Evolutionary conservation across 2,113 vertebrate genomes (phyloP), one percentile per base, ranked within the genome.

Genomic region (Equus przewalskii): DNA sequence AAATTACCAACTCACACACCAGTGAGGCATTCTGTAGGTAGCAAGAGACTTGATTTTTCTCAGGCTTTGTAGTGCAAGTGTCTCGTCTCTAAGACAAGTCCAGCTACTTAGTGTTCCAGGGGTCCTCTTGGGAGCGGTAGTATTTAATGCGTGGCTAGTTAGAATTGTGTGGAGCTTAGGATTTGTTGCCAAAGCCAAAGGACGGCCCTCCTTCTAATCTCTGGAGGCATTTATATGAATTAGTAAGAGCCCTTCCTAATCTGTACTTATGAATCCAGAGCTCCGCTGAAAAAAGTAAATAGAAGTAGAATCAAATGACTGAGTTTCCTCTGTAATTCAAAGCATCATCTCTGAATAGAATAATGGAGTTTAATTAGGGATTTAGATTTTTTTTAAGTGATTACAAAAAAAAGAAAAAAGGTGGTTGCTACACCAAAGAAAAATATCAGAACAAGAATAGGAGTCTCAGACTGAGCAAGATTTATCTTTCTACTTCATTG

Each of bases 111-210:
- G 60, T 72, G n/a, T 76, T 69, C 26, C 15, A 15, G 12, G 69
- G 51, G 15, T 62, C 49, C n/a, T 91, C 91, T 85, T 90, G 54
- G 56, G 67, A 92, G 33, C 9, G 60, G 8, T 49, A 36, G 81
- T 94, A 89, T 96, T 79, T 93, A 95, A 82, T 81, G 72, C 51
- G 62, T 90, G 89, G 24, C 81, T 90, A 44, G 67, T 95, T 95
- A 90, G 21, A 84, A 92, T 15, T 60, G 0, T 65, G 26, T 60
- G 26, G 82, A 92, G 56, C 49, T 92, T 79, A 97, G 82, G 62
- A 97, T 96, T 90, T 89, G 44, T 78, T 90, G 88, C 84, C 44
- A 91, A 73, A 95, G 64, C 76, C 51, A 15, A 92, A 90, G 44
- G 60, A 60, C 44, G 88, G 44, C 22, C 78, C 28, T 60, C 21